phyloP scores from a whole-genome alignment of 2,797 vertebrate genomes.

The Eleutherodactylus coqui region DNA sequence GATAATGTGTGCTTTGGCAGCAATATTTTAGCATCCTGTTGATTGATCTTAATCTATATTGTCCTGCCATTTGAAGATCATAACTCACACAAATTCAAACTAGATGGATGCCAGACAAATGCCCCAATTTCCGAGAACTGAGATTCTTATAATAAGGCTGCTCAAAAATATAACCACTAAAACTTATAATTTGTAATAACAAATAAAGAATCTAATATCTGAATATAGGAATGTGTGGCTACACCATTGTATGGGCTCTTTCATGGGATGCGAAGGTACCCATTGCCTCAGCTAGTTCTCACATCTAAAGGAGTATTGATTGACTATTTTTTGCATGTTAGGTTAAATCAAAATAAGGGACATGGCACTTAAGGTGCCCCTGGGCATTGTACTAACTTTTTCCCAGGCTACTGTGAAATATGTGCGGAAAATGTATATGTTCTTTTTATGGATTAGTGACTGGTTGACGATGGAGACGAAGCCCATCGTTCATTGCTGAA shows the following conservation, averaged over 20 bases:
- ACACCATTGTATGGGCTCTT: neutral
- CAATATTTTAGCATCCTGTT: neutral
- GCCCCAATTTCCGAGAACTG: neutral
- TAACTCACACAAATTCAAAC: neutral
- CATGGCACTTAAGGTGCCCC: too few relatives aligned
- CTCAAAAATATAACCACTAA: constrained; percentile 1
- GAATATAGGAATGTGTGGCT: neutral
- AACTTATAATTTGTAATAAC: constrained; percentile 3
- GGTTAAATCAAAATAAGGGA: too few relatives aligned
- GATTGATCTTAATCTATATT: constrained; percentile 13
- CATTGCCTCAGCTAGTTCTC: neutral
- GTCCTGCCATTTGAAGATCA: neutral
- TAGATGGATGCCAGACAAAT: constrained; percentile 18
- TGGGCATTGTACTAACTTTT: too few relatives aligned
- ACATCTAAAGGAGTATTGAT: too few relatives aligned
- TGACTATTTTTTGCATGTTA: too few relatives aligned
- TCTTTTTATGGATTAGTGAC: too few relatives aligned
- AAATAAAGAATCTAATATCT: neutral
- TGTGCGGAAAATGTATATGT: too few relatives aligned
- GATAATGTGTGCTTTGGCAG: neutral
- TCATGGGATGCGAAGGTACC: neutral
- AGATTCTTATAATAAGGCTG: neutral
- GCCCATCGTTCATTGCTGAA: too few relatives aligned
- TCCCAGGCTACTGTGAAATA: too few relatives aligned
- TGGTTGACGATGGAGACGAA: too few relatives aligned